These are phyloP conservation scores for Diadophis punctatus DNA, from an alignment of 2,113 vertebrate species.

Conservation along the genomic window DNA sequence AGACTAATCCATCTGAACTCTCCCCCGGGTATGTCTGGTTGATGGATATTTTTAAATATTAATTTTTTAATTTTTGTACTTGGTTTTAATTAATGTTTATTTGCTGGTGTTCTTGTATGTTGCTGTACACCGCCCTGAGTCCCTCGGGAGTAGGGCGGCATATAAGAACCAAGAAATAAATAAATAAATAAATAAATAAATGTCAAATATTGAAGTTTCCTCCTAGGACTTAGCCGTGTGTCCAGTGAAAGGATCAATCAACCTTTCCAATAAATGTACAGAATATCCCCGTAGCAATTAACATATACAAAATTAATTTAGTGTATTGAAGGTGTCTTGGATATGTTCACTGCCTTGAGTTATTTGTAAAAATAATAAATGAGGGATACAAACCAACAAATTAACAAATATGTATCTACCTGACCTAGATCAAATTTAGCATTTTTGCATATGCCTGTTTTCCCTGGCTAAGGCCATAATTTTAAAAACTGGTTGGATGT, in stretches of 20 bases:
- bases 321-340: neutral
- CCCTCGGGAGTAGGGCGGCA: too few relatives aligned
- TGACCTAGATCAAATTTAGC: neutral
- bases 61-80: too few relatives aligned
- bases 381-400: neutral
- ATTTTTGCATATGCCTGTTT: neutral
- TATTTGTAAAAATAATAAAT: neutral
- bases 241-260: neutral
- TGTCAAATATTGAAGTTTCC: neutral
- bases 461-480: neutral
- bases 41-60: too few relatives aligned
- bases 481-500: neutral
- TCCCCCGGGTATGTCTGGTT: too few relatives aligned
- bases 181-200: too few relatives aligned
- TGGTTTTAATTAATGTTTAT: too few relatives aligned
- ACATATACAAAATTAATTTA: neutral
- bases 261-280: neutral
- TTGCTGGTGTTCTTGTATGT: too few relatives aligned
- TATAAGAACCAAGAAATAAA: too few relatives aligned
- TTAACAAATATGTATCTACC: neutral
- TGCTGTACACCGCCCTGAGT: too few relatives aligned
- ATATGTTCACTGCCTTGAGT: neutral
- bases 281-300: neutral
- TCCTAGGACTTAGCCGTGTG: neutral
- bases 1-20: too few relatives aligned